Percentiles rank a stretch among this genome's conserved stretches.
phyloP scores from a whole-genome alignment of 2,797 vertebrate genomes.

The Choloepus didactylus region DNA sequence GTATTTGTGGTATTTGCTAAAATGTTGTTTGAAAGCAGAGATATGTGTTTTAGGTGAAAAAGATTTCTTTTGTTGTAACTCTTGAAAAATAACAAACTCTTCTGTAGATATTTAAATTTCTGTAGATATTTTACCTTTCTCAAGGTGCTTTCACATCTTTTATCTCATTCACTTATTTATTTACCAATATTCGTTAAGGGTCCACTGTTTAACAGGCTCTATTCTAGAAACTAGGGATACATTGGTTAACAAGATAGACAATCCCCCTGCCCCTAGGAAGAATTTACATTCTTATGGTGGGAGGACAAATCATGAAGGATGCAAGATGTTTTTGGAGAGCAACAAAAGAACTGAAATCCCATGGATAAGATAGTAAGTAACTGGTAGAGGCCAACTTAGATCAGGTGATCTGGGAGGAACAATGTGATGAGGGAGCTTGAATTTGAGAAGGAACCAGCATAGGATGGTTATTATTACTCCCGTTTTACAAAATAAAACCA shows the following conservation, averaged over 20 bases:
- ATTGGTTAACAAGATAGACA: not conserved
- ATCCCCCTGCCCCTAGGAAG: not conserved
- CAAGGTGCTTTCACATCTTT: not conserved
- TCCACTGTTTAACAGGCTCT: not conserved
- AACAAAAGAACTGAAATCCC: not conserved
- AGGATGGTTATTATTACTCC: not conserved
- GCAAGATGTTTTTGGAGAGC: not conserved
- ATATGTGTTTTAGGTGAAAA: not conserved
- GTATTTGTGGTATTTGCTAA: slow-evolving; percentile 8
- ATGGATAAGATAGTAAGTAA: not conserved
- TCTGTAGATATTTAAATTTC: slow-evolving; percentile 22
- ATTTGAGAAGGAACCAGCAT: not conserved
- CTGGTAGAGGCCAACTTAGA: not conserved
- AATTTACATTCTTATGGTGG: not conserved
- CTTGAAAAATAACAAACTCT: slow-evolving; percentile 17
- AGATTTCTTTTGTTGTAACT: not conserved
- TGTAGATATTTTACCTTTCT: not conserved
- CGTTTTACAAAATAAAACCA: not conserved
- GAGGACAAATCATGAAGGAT: not conserved
- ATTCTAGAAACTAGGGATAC: not conserved
- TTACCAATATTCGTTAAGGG: not conserved
- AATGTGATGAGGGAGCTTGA: not conserved
- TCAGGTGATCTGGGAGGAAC: not conserved
- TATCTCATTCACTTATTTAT: not conserved
- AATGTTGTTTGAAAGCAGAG: not conserved